These are phyloP conservation scores for Carassius carassius DNA, from an alignment of 2,113 vertebrate species.

Conservation along the genomic window DNA sequence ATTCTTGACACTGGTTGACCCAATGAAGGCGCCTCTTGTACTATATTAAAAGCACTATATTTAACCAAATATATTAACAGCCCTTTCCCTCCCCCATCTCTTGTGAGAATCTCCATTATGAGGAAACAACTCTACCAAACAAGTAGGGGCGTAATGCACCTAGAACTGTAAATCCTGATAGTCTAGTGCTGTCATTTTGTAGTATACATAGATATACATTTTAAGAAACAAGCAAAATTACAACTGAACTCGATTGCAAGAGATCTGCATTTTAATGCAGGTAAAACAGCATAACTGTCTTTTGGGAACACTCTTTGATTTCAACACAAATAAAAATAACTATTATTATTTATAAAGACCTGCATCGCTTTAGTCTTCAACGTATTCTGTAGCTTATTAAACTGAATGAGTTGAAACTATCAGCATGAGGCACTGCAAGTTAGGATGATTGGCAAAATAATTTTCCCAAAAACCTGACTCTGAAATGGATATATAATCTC, in stretches of 20 bases:
- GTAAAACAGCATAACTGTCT: background rate
- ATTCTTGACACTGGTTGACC: conserved; percentile 28
- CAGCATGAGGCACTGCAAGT: no score
- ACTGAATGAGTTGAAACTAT: no score
- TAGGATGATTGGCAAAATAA: background rate
- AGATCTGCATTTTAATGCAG: background rate
- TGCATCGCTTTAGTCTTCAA: background rate
- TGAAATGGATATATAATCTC: background rate
- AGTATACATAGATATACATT: background rate
- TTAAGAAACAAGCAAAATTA: background rate
- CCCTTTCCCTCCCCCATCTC: background rate
- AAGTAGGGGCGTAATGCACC: background rate
- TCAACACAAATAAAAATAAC: no score
- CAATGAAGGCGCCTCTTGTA: conserved; percentile 5
- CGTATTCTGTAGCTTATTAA: no score
- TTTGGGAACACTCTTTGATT: no score
- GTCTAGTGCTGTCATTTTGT: background rate
- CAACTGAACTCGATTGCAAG: background rate
- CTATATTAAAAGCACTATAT: conserved; percentile 29
- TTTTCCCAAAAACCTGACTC: background rate
- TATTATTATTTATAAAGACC: no score
- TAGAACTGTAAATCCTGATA: background rate
- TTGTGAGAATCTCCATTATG: conserved; percentile 1
- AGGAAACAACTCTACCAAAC: background rate
- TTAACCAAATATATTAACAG: conserved; percentile 41